Evolutionary conservation across 2,797 vertebrate species (phyloP).

Genomic region (Poeciliopsis gracilis): DNA sequence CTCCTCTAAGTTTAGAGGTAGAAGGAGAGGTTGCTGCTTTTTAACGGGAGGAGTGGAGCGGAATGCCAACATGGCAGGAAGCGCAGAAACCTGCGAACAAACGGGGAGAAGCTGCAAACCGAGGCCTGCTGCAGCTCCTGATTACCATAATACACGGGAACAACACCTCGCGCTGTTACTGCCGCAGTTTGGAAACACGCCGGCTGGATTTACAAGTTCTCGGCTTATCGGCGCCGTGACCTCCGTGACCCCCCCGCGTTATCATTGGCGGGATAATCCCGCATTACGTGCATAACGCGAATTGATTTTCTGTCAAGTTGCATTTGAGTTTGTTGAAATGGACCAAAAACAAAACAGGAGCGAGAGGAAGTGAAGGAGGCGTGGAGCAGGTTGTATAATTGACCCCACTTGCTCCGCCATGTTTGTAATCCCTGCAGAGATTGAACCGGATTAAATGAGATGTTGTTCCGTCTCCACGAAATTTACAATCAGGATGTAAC

Average conservation of each 20-base stretch:
- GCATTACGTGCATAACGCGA: constrained; percentile 65
- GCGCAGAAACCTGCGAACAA: constrained; percentile 65
- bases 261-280: constrained; percentile 74
- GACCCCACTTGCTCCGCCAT: constrained; percentile 67
- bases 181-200: constrained; percentile 76
- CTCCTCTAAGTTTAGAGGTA: constrained; percentile 73
- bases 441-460: constrained; percentile 12
- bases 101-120: constrained; percentile 62
- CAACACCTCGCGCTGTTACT: constrained; percentile 72
- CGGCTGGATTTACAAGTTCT: constrained; percentile 74
- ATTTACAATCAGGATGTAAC: not conserved
- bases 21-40: constrained; percentile 59
- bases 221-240: constrained; percentile 63
- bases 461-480: constrained; percentile 8
- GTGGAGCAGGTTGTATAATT: constrained; percentile 75
- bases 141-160: constrained; percentile 78
- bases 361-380: constrained; percentile 8
- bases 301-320: constrained; percentile 57
- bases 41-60: constrained; percentile 75
- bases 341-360: constrained; percentile 9
- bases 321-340: constrained; percentile 41
- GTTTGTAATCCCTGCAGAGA: constrained; percentile 56
- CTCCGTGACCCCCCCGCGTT: constrained; percentile 65
- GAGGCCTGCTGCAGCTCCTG: constrained; percentile 64
- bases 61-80: constrained; percentile 71